These are phyloP conservation scores for Sander vitreus DNA, from an alignment of 2,113 vertebrate genomes.

Conservation along the genomic window DNA sequence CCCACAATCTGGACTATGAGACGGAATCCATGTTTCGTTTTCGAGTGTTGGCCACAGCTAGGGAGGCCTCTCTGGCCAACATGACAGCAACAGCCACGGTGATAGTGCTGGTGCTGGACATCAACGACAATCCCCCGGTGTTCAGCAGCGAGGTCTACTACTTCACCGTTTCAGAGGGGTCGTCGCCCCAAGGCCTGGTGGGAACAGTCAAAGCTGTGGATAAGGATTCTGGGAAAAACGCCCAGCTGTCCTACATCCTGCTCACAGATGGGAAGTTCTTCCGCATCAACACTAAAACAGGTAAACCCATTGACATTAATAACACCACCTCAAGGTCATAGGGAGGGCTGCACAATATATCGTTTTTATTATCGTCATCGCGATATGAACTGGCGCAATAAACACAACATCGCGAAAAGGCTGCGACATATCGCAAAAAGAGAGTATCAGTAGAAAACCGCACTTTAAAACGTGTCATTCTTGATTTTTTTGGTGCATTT, in stretches of 20 bases:
- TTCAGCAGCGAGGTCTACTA: slow-evolving; percentile 87
- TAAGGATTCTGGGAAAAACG: slow-evolving; percentile 89
- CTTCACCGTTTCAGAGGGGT: slow-evolving; percentile 88
- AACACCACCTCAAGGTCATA: background rate
- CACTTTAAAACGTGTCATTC: no score
- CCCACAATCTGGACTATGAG: slow-evolving; percentile 88
- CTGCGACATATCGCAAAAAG: no score
- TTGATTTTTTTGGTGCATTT: no score
- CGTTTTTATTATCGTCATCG: no score
- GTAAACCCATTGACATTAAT: slow-evolving; percentile 68
- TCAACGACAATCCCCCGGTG: slow-evolving; percentile 90
- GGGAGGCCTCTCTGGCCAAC: slow-evolving; percentile 36
- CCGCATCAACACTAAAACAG: slow-evolving; percentile 93
- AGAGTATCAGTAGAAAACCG: no score
- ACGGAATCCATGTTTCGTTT: slow-evolving; percentile 79
- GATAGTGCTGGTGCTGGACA: slow-evolving; percentile 88
- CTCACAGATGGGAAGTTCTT: slow-evolving; percentile 93
- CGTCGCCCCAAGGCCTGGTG: slow-evolving; percentile 86
- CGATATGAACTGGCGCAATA: no score
- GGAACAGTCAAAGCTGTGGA: slow-evolving; percentile 88
- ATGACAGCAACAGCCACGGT: slow-evolving; percentile 84
- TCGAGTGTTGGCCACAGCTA: slow-evolving; percentile 80
- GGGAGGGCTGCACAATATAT: no score
- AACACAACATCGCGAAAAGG: no score
- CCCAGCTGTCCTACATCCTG: slow-evolving; percentile 91